A percentile compares a stretch with the other conserved stretches of the same genome.
Evolutionary conservation across 2,797 vertebrate species (phyloP).

Genomic region (Taenioides sp.): DNA sequence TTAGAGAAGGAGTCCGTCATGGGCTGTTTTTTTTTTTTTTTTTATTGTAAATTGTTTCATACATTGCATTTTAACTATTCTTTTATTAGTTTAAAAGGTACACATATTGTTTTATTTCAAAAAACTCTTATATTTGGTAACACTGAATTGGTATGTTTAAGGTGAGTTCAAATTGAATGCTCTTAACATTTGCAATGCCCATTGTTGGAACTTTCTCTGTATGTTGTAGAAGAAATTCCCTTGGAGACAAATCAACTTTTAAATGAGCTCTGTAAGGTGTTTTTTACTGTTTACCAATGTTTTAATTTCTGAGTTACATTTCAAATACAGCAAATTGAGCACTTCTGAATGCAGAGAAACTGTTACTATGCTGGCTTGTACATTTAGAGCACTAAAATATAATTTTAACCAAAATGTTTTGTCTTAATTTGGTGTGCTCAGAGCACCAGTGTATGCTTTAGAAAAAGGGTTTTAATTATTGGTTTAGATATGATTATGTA

Average conservation of each 20-base stretch:
- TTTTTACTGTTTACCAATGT: background rate
- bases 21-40: conserved; percentile 23
- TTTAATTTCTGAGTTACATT: background rate
- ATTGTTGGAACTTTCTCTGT: background rate
- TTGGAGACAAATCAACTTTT: background rate
- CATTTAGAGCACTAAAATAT: conserved; percentile 5
- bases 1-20: conserved; percentile 24
- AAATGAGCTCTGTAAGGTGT: background rate
- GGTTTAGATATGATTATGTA: too few relatives aligned
- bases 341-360: background rate
- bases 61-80: conserved; percentile 47
- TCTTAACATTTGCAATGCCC: background rate
- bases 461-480: background rate
- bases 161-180: background rate
- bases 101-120: background rate
- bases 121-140: background rate
- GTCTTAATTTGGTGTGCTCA: background rate
- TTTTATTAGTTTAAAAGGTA: background rate
- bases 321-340: background rate
- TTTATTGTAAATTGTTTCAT: conserved; percentile 51
- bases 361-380: conserved; percentile 3
- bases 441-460: background rate
- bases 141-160: background rate
- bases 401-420: background rate
- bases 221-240: background rate